phyloP scores from a whole-genome alignment of 2,888 invertebrate genomes.

The Adela reaumurella region DNA sequence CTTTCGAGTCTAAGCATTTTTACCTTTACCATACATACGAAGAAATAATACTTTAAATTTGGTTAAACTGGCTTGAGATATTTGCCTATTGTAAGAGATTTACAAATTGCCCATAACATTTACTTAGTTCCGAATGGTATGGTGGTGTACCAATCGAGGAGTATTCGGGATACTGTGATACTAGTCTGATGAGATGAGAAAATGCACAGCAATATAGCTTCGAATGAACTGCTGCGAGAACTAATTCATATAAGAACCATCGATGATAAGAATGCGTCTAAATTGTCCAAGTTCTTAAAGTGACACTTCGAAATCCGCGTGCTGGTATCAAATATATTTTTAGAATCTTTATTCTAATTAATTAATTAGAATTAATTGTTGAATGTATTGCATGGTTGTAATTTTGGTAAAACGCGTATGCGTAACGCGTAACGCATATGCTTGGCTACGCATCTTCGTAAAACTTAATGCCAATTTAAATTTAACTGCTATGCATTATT shows the following conservation, averaged over 20 bases:
- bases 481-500: too few species aligned
- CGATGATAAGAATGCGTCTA: neutral
- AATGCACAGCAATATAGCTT: slow-evolving; percentile 11
- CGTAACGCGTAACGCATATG: neutral
- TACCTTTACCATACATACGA: too few species aligned
- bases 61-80: neutral
- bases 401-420: neutral
- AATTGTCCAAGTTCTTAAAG: neutral
- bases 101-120: too few species aligned
- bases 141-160: neutral
- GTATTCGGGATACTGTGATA: neutral
- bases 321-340: neutral
- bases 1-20: too few species aligned
- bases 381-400: too few species aligned
- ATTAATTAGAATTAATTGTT: too few species aligned
- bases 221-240: slow-evolving; percentile 3
- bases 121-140: neutral
- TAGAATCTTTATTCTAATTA: too few species aligned
- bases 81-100: too few species aligned
- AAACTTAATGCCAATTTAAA: neutral
- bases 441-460: neutral
- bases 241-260: neutral
- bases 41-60: too few species aligned
- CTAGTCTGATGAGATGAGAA: slow-evolving; percentile 4
- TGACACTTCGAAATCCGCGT: neutral